These are phyloP conservation scores for Melikaiella ostensackeni DNA, from an alignment of 2,888 invertebrate species.

Conservation along the genomic window DNA sequence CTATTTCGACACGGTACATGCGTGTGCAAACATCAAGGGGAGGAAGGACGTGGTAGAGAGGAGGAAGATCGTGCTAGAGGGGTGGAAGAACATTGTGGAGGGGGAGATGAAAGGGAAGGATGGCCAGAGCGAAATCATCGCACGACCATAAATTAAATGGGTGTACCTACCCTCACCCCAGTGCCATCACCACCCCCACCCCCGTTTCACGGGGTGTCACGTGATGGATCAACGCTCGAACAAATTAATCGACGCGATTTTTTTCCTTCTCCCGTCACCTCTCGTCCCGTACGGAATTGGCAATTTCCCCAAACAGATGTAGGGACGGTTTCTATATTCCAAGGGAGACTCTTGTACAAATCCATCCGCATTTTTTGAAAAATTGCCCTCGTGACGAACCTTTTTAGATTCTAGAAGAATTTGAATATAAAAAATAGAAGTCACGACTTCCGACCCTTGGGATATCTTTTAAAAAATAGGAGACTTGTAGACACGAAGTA, in stretches of 20 bases:
- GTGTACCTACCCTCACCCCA: constrained; percentile 47
- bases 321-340: constrained; percentile 42
- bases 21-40: constrained; percentile 22
- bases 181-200: not conserved
- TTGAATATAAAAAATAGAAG: not conserved
- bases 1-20: constrained; percentile 35
- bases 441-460: not conserved
- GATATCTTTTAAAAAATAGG: not conserved
- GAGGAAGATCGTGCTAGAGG: constrained; percentile 24
- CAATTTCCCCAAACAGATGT: constrained; percentile 54
- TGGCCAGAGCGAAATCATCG: constrained; percentile 56
- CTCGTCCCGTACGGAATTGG: constrained; percentile 50
- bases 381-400: not conserved
- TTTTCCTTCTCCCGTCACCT: constrained; percentile 46
- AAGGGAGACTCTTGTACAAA: constrained; percentile 13
- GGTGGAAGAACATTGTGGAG: constrained; percentile 6
- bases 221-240: constrained; percentile 56
- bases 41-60: not conserved
- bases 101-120: constrained; percentile 38
- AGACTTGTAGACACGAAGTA: not conserved
- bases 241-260: constrained; percentile 56
- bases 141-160: constrained; percentile 56
- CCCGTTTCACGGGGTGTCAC: constrained; percentile 36
- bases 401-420: not conserved
- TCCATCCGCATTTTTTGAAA: not conserved